Evolutionary conservation across 2,888 invertebrate species (phyloP), one percentile per base, ranked within the genome.

Genomic region (Bruchidius siliquastri): DNA sequence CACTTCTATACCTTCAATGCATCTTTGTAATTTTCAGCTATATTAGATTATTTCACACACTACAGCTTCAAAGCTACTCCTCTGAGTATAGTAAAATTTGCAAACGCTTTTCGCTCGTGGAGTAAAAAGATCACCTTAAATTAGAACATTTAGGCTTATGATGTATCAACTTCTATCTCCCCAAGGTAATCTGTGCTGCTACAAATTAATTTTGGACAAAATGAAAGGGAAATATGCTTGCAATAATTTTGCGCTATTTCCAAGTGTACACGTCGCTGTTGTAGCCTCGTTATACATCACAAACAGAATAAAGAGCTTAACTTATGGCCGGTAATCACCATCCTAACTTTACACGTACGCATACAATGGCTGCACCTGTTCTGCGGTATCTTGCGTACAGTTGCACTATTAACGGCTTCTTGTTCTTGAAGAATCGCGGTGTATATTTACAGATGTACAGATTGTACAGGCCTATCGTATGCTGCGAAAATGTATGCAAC

Each of bases 281-380:
- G 21, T 20, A 20, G 26, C n/a, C 69, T 66, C 72, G 72, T 72
- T 49, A 22, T 21, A 22, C 20, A 69, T 72, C 69, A 69, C 70
- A 70, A 72, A 72, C 72, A 72, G 69, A 72, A 70, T 32, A 72
- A 72, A 69, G 69, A 2, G 69, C 69, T 71, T 67, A 71, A 30
- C 20, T 69, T 73, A 71, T 49, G 49, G 49, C 49, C 49, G 49
- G 49, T 49, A 49, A 49, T 49, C 49, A 49, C 6, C 49, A 49
- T 1, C 49, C 49, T 49, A 8, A 49, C 6, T 49, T 49, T 49
- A 49, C 49, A 49, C 49, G 18, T 49, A 49, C 49, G 69, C 32
- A 71, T 69, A 73, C 71, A 73, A 71, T 73, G 71, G 26, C n/a
- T 73, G 71, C 73, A 73, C 73, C 73, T 73, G 73, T 69, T 71